Base-by-base conservation (phyloP, 92 coral and sea anemone species). In the Heteractis magnifica region DNA sequence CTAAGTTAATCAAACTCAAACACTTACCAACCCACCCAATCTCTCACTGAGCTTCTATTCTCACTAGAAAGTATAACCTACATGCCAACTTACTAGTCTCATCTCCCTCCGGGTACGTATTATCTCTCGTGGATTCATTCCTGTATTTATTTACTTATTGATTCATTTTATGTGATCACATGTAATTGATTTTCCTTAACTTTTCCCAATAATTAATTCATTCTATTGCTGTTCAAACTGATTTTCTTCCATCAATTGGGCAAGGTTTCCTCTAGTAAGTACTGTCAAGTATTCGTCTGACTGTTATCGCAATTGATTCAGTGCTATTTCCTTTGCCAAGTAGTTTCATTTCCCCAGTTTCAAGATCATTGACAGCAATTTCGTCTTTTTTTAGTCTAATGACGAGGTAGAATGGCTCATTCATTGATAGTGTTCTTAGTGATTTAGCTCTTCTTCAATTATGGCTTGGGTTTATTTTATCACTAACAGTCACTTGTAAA, bases 301-400 rank as follows among this genome's bases (percentile, higher is more conserved):
- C 76, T 18, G 26, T 72, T 34, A 10, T 72, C 76, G 50, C 44
- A 34, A 59, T 18, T 62, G 70, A 62, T 62, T 23, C 44, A 34
- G 44, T 62, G 70, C 20, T 62, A 16, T 62, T 62, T 62, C 70
- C 70, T 62, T 34, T n/a, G 7, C 9, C 21, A 62, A 62, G 23
- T 62, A n/a, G 70, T 76, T 49, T 76, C 60, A 76, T 76, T 76
- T 76, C 79, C 55, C 19, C 4, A 19, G 51, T 76, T 41, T 34
- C 16, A 26, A 51, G n/a, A 76, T 51, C n/a, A 18, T 62, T 23
- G 23, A 18, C 70, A 58, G 16, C 16, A 10, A 4, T 4, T 58
- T 58, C 13, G 5, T 1, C 14, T 15, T 13, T n/a, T 58, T 58
- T 58, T 58, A 58, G 64, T 58, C 64, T 58, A 58, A n/a, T 58